phyloP scores from a whole-genome alignment of 2,888 invertebrate genomes.

The Leptinotarsa tumamoca region DNA sequence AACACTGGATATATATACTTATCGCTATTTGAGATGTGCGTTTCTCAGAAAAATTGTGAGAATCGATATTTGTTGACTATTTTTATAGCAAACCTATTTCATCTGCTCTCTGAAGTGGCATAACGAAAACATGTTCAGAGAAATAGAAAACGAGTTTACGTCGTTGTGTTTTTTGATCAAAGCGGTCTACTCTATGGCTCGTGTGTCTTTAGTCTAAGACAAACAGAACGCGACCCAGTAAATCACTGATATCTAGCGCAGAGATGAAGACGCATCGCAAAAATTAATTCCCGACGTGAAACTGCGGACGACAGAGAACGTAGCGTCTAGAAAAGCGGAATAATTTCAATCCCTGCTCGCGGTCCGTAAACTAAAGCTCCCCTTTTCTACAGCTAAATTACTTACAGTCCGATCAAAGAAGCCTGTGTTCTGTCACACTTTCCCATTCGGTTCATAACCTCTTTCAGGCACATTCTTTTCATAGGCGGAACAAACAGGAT shows the following conservation, averaged over 20 bases:
- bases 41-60: too few species aligned
- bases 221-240: constrained; percentile 19
- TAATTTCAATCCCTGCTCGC: constrained; percentile 60
- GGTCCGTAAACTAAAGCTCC: constrained; percentile 57
- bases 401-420: constrained; percentile 59
- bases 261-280: constrained; percentile 30
- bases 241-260: constrained; percentile 29
- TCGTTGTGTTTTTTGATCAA: too few species aligned
- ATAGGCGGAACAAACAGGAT: constrained; percentile 10
- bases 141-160: too few species aligned
- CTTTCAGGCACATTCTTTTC: constrained; percentile 41
- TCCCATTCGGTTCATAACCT: constrained; percentile 53
- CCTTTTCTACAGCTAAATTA: constrained; percentile 57
- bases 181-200: too few species aligned
- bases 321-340: constrained; percentile 59
- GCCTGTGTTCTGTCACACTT: constrained; percentile 53
- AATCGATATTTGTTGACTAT: too few species aligned
- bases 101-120: too few species aligned
- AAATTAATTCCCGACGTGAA: constrained; percentile 53
- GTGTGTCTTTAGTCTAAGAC: background rate
- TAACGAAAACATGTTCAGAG: too few species aligned
- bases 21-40: too few species aligned
- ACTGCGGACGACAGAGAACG: constrained; percentile 54
- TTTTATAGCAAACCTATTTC: too few species aligned
- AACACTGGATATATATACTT: too few species aligned